Percentiles rank a stretch among this genome's conserved stretches.
phyloP scores from a whole-genome alignment of 2,888 invertebrate genomes.

The Erpobdella octoculata region DNA sequence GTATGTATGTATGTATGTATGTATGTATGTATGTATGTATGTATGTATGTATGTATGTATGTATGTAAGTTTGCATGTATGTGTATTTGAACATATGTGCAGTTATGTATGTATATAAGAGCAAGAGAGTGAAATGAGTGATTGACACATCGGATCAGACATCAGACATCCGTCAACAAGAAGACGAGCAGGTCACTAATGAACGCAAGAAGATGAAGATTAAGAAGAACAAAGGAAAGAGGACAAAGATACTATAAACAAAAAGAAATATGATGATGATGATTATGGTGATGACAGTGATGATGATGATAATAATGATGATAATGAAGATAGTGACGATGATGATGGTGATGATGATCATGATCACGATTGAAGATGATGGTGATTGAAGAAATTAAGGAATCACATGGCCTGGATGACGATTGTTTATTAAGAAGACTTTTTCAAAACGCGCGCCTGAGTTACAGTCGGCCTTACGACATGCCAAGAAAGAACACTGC shows the following conservation, averaged over 20 bases:
- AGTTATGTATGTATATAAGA: no score
- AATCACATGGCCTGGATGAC: background rate
- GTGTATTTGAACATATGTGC: no score
- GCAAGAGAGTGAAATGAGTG: no score
- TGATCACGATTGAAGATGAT: background rate
- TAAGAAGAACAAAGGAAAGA: no score
- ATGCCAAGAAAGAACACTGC: background rate
- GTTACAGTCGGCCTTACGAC: background rate
- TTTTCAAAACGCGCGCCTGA: background rate
- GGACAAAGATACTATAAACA: background rate
- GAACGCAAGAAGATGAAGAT: no score
- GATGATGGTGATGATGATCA: background rate
- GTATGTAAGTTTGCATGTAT: no score
- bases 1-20: no score
- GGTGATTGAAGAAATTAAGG: background rate
- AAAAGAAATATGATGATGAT: background rate
- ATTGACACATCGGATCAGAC: no score
- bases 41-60: no score
- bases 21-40: no score
- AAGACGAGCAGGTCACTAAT: no score
- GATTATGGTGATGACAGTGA: background rate
- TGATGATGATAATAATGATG: background rate
- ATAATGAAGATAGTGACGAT: background rate
- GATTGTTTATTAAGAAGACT: background rate
- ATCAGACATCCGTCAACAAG: no score